These are phyloP conservation scores for Meghimatium bilineatum DNA, from an alignment of 2,888 invertebrate species.

Conservation along the genomic window DNA sequence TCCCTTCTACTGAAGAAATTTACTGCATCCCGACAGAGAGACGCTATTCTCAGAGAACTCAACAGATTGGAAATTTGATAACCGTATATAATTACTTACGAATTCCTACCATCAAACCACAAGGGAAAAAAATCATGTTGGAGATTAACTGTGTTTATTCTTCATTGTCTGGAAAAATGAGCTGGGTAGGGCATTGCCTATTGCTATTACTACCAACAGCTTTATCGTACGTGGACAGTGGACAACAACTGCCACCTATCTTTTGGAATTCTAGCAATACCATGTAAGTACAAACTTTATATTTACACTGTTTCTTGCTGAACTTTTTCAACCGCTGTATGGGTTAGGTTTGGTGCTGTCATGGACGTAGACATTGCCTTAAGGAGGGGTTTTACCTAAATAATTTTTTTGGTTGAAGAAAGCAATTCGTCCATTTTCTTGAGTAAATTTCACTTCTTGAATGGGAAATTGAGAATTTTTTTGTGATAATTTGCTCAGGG, in stretches of 20 bases:
- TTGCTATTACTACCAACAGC: conserved; percentile 50
- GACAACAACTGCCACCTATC: conserved; percentile 46
- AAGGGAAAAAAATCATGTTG: conserved; percentile 11
- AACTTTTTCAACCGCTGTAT: no score
- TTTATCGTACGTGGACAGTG: conserved; percentile 46
- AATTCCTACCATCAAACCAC: not conserved
- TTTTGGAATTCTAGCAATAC: conserved; percentile 53
- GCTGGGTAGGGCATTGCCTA: conserved; percentile 31
- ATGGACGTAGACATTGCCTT: no score
- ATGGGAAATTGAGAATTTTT: no score
- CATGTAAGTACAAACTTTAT: conserved; percentile 53
- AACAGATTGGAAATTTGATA: not conserved
- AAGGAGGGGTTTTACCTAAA: no score
- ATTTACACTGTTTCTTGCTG: no score
- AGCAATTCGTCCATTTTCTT: no score
- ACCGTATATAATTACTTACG: not conserved
- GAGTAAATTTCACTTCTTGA: no score
- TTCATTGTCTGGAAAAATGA: conserved; percentile 12
- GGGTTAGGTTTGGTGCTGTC: no score
- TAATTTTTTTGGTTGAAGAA: no score
- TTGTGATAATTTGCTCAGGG: no score
- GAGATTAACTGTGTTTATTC: not conserved
- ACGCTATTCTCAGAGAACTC: not conserved
- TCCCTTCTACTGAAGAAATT: not conserved
- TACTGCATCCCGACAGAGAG: not conserved